These are phyloP conservation scores for Isaurus tuberculatus DNA, from an alignment of 92 coral and sea anemone species.

Conservation along the genomic window DNA sequence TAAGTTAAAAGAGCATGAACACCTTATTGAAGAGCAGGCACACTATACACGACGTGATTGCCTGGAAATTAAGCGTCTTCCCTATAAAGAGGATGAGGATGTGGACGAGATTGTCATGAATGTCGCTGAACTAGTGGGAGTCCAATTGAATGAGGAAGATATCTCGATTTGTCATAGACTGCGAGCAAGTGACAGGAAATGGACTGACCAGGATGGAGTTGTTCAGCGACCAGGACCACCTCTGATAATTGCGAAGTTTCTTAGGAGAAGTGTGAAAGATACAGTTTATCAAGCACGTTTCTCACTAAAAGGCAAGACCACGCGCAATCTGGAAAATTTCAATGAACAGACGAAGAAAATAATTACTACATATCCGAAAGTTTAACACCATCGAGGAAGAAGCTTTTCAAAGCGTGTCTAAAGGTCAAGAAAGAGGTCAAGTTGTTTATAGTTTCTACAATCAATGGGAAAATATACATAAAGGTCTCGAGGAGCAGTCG, in stretches of 20 bases:
- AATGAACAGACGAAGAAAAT: conserved; percentile 10
- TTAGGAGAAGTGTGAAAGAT: conserved; percentile 20
- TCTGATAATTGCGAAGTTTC: conserved; percentile 31
- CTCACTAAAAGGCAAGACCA: conserved; percentile 28
- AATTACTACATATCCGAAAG: conserved; percentile 36
- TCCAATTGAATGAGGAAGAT: conserved; percentile 31
- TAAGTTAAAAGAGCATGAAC: conserved; percentile 24
- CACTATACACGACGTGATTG: conserved; percentile 34
- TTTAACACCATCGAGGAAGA: conserved; percentile 7
- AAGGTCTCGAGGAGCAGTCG: conserved; percentile 29
- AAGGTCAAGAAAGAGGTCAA: conserved; percentile 31
- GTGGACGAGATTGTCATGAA: conserved; percentile 45
- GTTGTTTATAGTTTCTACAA: conserved; percentile 14
- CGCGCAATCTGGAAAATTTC: conserved; percentile 19
- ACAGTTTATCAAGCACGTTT: conserved; percentile 22
- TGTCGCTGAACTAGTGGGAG: conserved; percentile 40
- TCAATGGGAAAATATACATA: conserved; percentile 20
- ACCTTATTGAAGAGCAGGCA: conserved; percentile 42
- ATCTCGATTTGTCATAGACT: conserved; percentile 30
- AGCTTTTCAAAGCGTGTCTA: conserved; percentile 32
- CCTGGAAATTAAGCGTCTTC: conserved; percentile 39
- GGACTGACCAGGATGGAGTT: conserved; percentile 39
- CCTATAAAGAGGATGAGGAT: conserved; percentile 44
- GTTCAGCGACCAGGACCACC: conserved; percentile 33
- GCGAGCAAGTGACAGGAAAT: conserved; percentile 23